Percentiles rank a stretch among this genome's conserved stretches.
These are phyloP conservation scores for Babyrousa celebensis DNA, from an alignment of 2,797 vertebrate genomes.

Conservation along the genomic window DNA sequence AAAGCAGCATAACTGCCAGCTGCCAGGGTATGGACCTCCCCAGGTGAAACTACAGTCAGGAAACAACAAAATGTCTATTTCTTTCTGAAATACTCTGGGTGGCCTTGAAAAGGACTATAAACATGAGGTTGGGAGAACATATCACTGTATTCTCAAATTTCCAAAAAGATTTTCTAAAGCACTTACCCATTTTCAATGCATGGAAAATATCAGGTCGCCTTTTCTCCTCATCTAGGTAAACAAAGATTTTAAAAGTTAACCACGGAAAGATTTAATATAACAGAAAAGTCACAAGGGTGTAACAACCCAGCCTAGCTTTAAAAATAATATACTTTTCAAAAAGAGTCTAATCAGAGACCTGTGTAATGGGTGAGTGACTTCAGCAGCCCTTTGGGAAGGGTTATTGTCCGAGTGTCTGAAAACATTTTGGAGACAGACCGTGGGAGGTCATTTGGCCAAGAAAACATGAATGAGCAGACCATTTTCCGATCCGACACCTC, in stretches of 20 bases:
- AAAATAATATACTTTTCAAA: constrained; percentile 22
- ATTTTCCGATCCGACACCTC: background rate
- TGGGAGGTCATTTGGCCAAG: background rate
- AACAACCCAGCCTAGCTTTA: background rate
- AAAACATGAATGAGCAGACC: background rate
- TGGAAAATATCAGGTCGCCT: constrained; percentile 97
- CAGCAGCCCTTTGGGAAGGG: background rate
- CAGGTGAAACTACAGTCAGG: background rate
- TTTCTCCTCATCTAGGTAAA: constrained; percentile 93
- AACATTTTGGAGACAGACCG: background rate
- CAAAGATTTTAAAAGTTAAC: constrained; percentile 82
- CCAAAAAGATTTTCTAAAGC: background rate
- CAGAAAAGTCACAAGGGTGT: constrained; percentile 4
- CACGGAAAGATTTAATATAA: background rate
- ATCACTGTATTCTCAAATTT: background rate
- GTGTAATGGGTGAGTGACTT: rapidly evolving
- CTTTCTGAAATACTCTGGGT: background rate
- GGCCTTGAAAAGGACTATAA: background rate
- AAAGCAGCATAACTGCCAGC: background rate
- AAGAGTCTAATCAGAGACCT: background rate
- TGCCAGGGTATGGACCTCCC: background rate
- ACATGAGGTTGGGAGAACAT: background rate
- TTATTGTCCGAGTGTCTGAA: background rate
- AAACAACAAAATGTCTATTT: background rate
- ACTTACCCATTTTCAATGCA: constrained; percentile 96